These are phyloP conservation scores for Peromyscus nudipes DNA, from an alignment of 2,797 vertebrate genomes.

Conservation along the genomic window DNA sequence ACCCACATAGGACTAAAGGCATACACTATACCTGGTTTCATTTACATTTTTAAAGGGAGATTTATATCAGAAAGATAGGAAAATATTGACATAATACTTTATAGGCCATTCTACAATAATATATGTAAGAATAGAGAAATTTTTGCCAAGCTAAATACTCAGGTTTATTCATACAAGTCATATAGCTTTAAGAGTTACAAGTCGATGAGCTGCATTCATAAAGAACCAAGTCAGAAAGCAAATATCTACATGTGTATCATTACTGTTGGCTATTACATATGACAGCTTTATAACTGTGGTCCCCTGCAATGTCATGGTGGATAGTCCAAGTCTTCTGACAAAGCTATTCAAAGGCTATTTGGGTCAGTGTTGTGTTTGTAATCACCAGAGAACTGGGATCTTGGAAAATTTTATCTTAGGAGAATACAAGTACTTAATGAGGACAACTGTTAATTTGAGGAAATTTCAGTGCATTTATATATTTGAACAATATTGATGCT, in stretches of 20 bases:
- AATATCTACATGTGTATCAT: background rate
- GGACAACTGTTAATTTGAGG: background rate
- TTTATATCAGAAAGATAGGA: background rate
- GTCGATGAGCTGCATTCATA: background rate
- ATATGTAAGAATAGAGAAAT: background rate
- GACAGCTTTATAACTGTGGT: background rate
- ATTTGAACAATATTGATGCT: background rate
- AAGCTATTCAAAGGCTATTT: background rate
- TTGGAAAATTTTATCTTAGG: background rate
- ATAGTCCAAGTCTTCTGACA: background rate
- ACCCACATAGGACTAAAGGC: background rate
- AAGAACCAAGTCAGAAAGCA: background rate
- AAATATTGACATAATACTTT: background rate
- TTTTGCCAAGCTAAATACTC: background rate
- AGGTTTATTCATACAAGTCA: background rate
- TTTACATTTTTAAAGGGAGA: background rate
- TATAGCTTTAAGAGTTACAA: background rate
- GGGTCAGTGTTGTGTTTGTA: background rate
- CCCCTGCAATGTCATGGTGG: background rate
- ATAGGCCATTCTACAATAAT: background rate
- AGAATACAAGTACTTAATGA: background rate
- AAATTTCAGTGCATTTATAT: background rate
- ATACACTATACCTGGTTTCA: background rate
- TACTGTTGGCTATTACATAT: background rate
- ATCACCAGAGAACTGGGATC: background rate